Percentiles rank a stretch among this genome's conserved stretches.
These are phyloP conservation scores for Bugulina stolonifera DNA, from an alignment of 2,888 invertebrate genomes.

Conservation along the genomic window DNA sequence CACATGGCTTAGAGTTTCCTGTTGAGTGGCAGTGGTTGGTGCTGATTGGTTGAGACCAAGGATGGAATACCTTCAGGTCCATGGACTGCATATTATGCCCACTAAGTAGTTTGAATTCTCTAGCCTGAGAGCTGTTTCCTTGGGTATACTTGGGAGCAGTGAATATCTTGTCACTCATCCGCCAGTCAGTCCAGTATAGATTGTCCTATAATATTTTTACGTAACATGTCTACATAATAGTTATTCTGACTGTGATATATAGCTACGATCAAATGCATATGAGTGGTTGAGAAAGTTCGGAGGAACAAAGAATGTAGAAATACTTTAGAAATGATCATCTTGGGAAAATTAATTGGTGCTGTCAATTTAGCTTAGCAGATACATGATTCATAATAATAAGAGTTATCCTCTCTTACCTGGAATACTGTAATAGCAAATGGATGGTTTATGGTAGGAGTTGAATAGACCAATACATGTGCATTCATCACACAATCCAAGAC, in stretches of 20 bases:
- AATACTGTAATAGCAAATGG: conserved; percentile 96
- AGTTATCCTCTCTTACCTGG: too few relatives aligned
- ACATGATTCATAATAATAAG: too few relatives aligned
- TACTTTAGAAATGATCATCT: too few relatives aligned
- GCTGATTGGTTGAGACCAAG: conserved; percentile 85
- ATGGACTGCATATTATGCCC: conserved; percentile 77
- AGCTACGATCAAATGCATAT: too few relatives aligned
- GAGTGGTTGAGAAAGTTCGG: too few relatives aligned
- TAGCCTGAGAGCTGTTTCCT: conserved; percentile 1
- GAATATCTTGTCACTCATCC: conserved; percentile 88
- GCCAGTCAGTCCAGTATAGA: conserved; percentile 99
- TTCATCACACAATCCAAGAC: conserved; percentile 59
- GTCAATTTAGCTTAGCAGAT: too few relatives aligned
- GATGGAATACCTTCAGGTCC: conserved; percentile 92
- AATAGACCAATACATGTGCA: conserved; percentile 68
- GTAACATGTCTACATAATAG: too few relatives aligned
- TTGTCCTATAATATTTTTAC: too few relatives aligned
- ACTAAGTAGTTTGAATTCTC: conserved; percentile 45
- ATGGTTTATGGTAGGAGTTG: conserved; percentile 69
- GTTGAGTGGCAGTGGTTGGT: conserved; percentile 83
- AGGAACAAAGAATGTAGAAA: too few relatives aligned
- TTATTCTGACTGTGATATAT: too few relatives aligned
- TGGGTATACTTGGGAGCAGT: conserved; percentile 89
- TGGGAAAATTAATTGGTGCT: too few relatives aligned
- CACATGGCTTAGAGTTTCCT: conserved; percentile 84